Base-by-base conservation (phyloP, 2,797 vertebrate species). In the Trachops cirrhosus region DNA sequence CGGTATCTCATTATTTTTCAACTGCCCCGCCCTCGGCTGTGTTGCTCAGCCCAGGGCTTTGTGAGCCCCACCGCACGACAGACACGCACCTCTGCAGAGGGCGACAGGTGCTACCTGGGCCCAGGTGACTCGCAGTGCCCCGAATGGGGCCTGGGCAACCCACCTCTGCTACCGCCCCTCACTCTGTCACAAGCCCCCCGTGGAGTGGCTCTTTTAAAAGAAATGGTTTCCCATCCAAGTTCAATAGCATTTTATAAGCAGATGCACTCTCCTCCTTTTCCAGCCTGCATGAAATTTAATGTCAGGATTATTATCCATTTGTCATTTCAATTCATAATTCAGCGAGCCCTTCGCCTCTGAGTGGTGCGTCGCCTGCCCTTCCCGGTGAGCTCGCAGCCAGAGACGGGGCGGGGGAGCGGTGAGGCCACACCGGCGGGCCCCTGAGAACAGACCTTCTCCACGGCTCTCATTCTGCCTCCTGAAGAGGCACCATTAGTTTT, bases 211-310 rank as follows among this genome's bases (percentile, higher is more conserved):
- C 44, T 92, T 86, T 86, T 29, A 78, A 94, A 80, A 90, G 86
- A 86, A 67, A 85, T 6, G 57, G 29, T 97, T 97, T 97, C 94
- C 79, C 83, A 80, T 77, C 32, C 89, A 90, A 92, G 90, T 68
- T 89, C 83, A 96, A 62, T 26, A 95, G 92, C 80, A 84, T 94
- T 95, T 89, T 70, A 89, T 26, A 94, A 94, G 96, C 94, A 97
- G 0, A 79, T 9, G 86, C 3, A 19, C 86, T 93, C 85, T 85
- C 91, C 94, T 70, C 92, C 52, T 94, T 97, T 89, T 74, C 37
- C 16, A 89, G 50, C 10, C 77, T 29, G 68, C 5, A 3, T 18
- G 14, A 74, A 97, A 97, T 91, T 93, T 50, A 92, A 71, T 71
- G 59, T 16, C 75, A 85, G 86, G 15, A 22, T 70, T 67, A 96